Conservation (phyloP, 2,888 invertebrate species). For the Apeira syringaria region DNA sequence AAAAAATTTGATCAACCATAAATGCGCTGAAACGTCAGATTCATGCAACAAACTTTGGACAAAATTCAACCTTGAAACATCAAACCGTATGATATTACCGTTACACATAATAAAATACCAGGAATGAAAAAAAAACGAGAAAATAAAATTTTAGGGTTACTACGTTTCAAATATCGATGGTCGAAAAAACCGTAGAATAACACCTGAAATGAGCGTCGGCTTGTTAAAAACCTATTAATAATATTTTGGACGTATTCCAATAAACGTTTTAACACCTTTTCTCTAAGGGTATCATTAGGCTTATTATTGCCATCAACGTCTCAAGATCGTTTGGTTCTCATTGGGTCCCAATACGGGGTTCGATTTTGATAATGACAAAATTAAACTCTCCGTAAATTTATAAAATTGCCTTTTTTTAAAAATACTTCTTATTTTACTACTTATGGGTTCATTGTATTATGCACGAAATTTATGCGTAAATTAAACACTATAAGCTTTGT, state of each 20-base stretch:
- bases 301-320: conserved; percentile 61
- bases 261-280: conserved; percentile 83
- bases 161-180: conserved; percentile 5
- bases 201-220: conserved; percentile 66
- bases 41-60: too few relatives aligned
- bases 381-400: background rate
- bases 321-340: conserved; percentile 42
- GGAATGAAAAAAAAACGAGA: too few relatives aligned
- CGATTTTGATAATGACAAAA: conserved; percentile 11
- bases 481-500: too few relatives aligned
- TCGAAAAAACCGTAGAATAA: conserved; percentile 49
- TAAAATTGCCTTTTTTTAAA: too few relatives aligned
- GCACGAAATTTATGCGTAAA: too few relatives aligned
- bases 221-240: conserved; percentile 83
- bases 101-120: too few relatives aligned
- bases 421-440: too few relatives aligned
- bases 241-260: conserved; percentile 76
- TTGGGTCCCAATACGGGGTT: conserved; percentile 40
- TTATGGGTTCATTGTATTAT: too few relatives aligned
- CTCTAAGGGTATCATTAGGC: conserved; percentile 76
- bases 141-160: background rate
- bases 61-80: too few relatives aligned
- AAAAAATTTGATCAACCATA: too few relatives aligned
- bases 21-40: too few relatives aligned
- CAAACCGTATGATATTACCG: too few relatives aligned